A percentile compares a stretch with the other conserved stretches of the same genome.
Conservation (phyloP, 2,888 invertebrate genomes). For the Protodeltote pygarga region DNA sequence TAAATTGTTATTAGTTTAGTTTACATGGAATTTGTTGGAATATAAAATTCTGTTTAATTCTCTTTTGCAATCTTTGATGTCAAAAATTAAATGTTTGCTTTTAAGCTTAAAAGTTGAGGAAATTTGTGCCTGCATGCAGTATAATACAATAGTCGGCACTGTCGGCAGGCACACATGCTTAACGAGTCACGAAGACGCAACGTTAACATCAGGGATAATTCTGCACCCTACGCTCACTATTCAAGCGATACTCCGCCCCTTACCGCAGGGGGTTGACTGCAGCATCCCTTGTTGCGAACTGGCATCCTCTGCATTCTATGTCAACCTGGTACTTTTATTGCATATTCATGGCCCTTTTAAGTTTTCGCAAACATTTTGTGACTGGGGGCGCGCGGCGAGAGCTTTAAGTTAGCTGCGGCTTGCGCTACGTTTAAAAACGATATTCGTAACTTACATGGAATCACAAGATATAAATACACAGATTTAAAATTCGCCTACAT, state of each 20-base stretch:
- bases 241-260: constrained; percentile 61
- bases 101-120: too few species aligned
- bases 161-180: constrained; percentile 56
- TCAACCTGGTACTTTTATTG: constrained; percentile 83
- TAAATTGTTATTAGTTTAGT: too few species aligned
- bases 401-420: too few species aligned
- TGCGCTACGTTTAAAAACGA: too few species aligned
- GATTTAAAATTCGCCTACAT: too few species aligned
- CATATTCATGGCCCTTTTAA: constrained; percentile 76
- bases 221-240: constrained; percentile 59
- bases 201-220: constrained; percentile 54
- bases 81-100: too few species aligned
- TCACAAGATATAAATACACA: too few species aligned
- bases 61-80: too few species aligned
- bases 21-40: too few species aligned
- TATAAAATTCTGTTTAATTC: too few species aligned
- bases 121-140: constrained; percentile 6
- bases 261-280: constrained; percentile 71
- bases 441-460: too few species aligned
- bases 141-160: constrained; percentile 38
- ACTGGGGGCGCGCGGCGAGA: constrained; percentile 14
- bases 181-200: constrained; percentile 31
- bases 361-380: constrained; percentile 69
- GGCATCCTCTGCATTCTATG: constrained; percentile 66
- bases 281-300: constrained; percentile 81